Conservation (phyloP, 1,140 invertebrate genomes). For the Caerostris darwini region DNA sequence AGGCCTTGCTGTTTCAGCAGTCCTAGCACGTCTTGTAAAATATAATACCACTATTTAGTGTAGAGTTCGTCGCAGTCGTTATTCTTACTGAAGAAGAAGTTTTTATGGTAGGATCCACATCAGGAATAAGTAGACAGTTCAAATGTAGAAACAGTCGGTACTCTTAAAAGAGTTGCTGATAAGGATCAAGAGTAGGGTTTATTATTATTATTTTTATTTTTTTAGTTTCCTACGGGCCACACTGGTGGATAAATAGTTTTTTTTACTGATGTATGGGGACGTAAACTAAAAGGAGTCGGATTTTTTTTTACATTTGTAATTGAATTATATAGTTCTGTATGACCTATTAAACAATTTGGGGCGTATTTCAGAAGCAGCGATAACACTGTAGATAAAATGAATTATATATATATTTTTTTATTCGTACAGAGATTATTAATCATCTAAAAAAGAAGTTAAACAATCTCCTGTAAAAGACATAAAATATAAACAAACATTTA, state of each 20-base stretch:
- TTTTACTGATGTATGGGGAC: not conserved
- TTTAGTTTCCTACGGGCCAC: not conserved
- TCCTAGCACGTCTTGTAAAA: slow-evolving; percentile 7
- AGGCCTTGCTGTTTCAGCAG: not conserved
- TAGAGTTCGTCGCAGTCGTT: not conserved
- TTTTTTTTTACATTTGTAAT: not conserved
- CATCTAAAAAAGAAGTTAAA: too few species aligned
- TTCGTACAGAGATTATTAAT: too few species aligned
- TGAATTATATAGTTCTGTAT: not conserved
- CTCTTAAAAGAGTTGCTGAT: slow-evolving; percentile 53
- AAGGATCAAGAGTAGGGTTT: not conserved
- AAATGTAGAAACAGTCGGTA: slow-evolving; percentile 27
- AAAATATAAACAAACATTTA: too few species aligned
- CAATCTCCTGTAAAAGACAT: too few species aligned
- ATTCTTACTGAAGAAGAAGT: not conserved
- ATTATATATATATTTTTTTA: not conserved
- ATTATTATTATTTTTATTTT: not conserved
- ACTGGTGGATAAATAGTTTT: not conserved
- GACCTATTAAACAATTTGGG: not conserved
- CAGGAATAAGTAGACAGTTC: slow-evolving; percentile 28
- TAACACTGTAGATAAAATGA: not conserved
- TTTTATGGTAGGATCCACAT: slow-evolving; percentile 29
- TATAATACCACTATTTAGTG: slow-evolving; percentile 49
- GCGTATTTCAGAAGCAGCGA: not conserved
- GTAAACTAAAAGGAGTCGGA: not conserved